Evolutionary conservation across 2,113 vertebrate genomes (phyloP).

Genomic region (Tor tambroides): DNA sequence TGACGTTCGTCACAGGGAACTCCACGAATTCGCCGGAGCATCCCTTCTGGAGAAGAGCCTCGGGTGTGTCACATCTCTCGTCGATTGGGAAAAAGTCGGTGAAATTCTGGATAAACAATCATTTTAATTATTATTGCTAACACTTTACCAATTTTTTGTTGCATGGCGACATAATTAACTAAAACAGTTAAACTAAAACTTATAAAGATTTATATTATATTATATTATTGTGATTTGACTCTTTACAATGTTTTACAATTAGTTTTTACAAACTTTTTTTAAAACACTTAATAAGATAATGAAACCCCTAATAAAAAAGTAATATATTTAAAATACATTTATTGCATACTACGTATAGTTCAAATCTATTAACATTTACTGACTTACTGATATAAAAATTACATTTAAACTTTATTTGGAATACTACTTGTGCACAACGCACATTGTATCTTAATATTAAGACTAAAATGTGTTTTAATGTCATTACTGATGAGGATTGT

Average conservation of each 20-base stretch:
- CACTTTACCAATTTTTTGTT: not conserved
- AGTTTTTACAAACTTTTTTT: no score
- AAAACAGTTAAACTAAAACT: not conserved
- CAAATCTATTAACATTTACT: no score
- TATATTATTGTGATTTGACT: not conserved
- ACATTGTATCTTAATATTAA: no score
- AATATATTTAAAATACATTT: no score
- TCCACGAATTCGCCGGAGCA: conserved; percentile 80
- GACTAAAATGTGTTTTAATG: no score
- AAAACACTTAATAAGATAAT: not conserved
- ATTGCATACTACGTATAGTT: no score
- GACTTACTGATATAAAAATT: no score
- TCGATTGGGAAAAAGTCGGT: conserved; percentile 80
- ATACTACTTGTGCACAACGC: no score
- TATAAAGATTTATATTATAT: not conserved
- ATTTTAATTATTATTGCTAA: not conserved
- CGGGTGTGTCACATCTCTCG: conserved; percentile 84
- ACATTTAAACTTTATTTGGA: no score
- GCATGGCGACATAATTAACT: not conserved
- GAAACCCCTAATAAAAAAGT: no score
- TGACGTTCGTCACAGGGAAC: conserved; percentile 81
- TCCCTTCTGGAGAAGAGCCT: conserved; percentile 82
- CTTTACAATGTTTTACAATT: no score
- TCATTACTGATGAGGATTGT: no score
- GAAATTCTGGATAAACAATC: conserved; percentile 84